phyloP scores from a whole-genome alignment of 2,113 vertebrate species.

The Pygoscelis adeliae region DNA sequence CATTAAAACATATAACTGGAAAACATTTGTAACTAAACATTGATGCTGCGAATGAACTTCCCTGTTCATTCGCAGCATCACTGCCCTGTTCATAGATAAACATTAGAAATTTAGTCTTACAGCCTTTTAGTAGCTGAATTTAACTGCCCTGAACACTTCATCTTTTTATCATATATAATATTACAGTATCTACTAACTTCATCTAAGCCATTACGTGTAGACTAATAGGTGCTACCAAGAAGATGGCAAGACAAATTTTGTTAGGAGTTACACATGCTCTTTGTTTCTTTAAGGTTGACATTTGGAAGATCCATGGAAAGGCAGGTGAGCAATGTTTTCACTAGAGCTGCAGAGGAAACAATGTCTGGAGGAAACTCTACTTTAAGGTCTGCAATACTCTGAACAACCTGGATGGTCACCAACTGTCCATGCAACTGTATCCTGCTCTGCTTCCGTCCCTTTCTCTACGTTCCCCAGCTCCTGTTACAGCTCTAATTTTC shows the following conservation, averaged over 20 bases:
- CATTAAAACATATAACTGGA: neutral
- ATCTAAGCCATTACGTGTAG: neutral
- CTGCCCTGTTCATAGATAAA: neutral
- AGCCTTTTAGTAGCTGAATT: neutral
- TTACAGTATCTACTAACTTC: neutral
- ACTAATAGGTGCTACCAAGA: neutral
- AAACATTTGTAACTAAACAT: neutral
- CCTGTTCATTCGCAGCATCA: neutral
- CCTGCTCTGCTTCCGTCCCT: neutral
- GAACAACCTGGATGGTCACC: neutral
- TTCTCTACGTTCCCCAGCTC: neutral
- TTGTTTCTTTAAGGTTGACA: neutral
- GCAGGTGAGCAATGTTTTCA: neutral
- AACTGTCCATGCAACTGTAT: fast-evolving
- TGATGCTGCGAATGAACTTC: neutral
- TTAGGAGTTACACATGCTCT: neutral
- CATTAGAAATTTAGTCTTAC: neutral
- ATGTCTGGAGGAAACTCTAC: neutral
- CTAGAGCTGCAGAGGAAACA: neutral
- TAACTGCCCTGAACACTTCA: neutral
- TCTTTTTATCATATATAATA: neutral
- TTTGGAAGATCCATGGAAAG: neutral
- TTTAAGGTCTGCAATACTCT: neutral
- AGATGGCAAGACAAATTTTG: neutral
- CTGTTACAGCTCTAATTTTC: neutral